Conservation (phyloP, 1,140 invertebrate species). For the Pectinophora gossypiella region DNA sequence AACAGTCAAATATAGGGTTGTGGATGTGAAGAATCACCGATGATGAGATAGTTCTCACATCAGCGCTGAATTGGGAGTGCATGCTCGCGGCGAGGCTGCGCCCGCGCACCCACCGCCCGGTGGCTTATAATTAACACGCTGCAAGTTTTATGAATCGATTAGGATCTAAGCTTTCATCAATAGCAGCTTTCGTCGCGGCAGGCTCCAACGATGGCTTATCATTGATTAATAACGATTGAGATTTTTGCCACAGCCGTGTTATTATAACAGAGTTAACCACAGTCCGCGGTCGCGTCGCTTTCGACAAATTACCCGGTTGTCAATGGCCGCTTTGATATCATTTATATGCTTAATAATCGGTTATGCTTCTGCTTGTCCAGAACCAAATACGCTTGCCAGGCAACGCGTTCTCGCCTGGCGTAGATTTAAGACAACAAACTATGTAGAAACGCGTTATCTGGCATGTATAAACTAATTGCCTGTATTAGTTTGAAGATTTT, state of each 20-base stretch:
- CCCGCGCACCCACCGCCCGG: conserved; percentile 44
- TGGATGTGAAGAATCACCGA: conserved; percentile 45
- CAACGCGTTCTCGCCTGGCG: not conserved
- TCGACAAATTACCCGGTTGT: conserved; percentile 54
- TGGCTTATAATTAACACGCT: conserved; percentile 75
- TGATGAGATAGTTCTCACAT: conserved; percentile 54
- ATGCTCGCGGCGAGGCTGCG: conserved; percentile 33
- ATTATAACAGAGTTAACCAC: conserved; percentile 58
- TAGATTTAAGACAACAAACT: too few species aligned
- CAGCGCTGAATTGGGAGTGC: conserved; percentile 28
- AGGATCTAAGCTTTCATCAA: conserved; percentile 74
- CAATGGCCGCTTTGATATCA: conserved; percentile 33
- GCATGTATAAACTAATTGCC: too few species aligned
- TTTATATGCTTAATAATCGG: conserved; percentile 38
- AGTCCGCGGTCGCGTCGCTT: conserved; percentile 32
- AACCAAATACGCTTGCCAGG: not conserved
- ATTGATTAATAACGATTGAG: conserved; percentile 70
- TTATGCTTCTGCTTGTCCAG: conserved; percentile 6
- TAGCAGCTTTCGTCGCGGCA: conserved; percentile 57
- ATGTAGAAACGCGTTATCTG: too few species aligned
- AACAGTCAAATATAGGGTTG: conserved; percentile 50
- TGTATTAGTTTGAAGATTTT: too few species aligned
- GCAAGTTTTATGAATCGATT: conserved; percentile 73
- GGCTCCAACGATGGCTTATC: conserved; percentile 54
- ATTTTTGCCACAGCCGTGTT: conserved; percentile 59